phyloP scores from a whole-genome alignment of 2,797 vertebrate species.

The Pangasius krempfi region DNA sequence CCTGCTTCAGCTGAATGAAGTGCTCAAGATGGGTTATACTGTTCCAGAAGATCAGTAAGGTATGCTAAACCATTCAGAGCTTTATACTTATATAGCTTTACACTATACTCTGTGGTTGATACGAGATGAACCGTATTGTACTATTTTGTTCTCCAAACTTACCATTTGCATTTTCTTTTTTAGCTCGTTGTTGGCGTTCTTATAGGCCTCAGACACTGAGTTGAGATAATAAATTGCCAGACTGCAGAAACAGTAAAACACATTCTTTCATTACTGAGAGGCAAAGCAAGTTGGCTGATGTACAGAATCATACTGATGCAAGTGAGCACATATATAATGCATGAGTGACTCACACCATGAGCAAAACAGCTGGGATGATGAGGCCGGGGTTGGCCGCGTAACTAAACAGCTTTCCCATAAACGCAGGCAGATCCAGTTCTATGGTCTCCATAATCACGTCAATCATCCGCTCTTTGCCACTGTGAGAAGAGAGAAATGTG shows the following conservation, averaged over 20 bases:
- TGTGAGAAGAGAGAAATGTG: constrained; percentile 61
- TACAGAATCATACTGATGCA: background rate
- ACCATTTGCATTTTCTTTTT: constrained; percentile 99
- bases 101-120: background rate
- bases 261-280: background rate
- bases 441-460: constrained; percentile 95
- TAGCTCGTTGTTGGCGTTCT: constrained; percentile 86
- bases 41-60: background rate
- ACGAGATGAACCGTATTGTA: background rate
- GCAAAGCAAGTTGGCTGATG: background rate
- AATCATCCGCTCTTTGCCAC: constrained; percentile 92
- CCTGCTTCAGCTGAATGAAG: background rate
- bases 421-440: constrained; percentile 87
- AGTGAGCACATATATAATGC: background rate
- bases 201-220: constrained; percentile 88
- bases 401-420: constrained; percentile 92
- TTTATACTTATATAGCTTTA: background rate
- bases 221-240: constrained; percentile 97
- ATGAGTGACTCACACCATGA: constrained; percentile 74
- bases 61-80: background rate
- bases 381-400: constrained; percentile 94
- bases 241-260: constrained; percentile 66
- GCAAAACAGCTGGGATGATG: constrained; percentile 93
- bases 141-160: constrained; percentile 48
- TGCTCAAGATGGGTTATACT: background rate